A percentile compares a stretch with the other conserved stretches of the same genome.
Evolutionary conservation across 2,888 invertebrate genomes (phyloP).

Genomic region (Eurytoma adleriae): DNA sequence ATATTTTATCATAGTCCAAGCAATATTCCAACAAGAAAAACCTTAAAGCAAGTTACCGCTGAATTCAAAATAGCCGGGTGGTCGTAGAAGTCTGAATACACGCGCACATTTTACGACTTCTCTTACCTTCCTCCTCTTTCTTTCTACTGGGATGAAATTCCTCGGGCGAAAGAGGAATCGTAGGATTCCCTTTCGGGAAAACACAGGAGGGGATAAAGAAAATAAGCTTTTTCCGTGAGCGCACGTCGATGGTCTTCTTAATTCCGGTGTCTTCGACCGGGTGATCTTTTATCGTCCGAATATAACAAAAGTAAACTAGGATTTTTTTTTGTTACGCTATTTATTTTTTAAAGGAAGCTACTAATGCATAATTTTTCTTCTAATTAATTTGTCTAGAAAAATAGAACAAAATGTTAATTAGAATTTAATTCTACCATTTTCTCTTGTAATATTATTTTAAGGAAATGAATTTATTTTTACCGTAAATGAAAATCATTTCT

Average conservation of each 20-base stretch:
- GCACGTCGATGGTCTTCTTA: slow-evolving; percentile 22
- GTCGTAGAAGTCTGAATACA: not conserved
- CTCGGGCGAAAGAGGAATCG: slow-evolving; percentile 1
- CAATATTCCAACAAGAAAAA: slow-evolving; percentile 31
- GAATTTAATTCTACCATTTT: too few relatives aligned
- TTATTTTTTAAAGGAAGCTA: slow-evolving; percentile 25
- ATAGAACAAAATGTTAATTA: not conserved
- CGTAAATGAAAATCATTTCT: too few relatives aligned
- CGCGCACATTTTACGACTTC: slow-evolving; percentile 47
- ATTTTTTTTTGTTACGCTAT: slow-evolving; percentile 3
- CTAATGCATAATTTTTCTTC: not conserved
- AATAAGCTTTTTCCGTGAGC: slow-evolving; percentile 11
- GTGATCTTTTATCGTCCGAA: not conserved
- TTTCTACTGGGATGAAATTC: slow-evolving; percentile 31
- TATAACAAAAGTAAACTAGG: not conserved
- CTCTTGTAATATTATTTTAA: too few relatives aligned
- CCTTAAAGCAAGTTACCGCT: slow-evolving; percentile 7
- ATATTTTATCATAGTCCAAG: slow-evolving; percentile 39
- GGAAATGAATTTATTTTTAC: too few relatives aligned
- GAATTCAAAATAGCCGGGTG: slow-evolving; percentile 43
- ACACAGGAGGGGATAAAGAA: not conserved
- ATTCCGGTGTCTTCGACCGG: slow-evolving; percentile 39
- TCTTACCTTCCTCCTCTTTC: slow-evolving; percentile 39
- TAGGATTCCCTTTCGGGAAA: slow-evolving; percentile 38
- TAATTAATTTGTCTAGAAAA: not conserved